Evolutionary conservation across 2,797 vertebrate genomes (phyloP), one percentile per base, ranked within the genome.

Genomic region (Chelidonichthys spinosus): DNA sequence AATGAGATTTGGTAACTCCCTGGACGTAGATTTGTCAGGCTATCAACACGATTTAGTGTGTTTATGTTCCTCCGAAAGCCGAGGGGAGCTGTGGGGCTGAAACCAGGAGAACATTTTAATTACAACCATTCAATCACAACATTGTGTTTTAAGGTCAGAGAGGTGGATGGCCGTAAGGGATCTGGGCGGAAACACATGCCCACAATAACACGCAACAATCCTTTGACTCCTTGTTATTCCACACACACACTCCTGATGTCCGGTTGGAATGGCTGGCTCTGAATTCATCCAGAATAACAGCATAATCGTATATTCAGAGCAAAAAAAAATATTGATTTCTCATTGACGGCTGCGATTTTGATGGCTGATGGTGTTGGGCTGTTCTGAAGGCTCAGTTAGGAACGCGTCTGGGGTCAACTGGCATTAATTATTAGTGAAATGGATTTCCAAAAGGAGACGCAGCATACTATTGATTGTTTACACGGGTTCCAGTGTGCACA

Each of bases 111-210:
- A 83, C 84, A 72, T 85, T 91, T 91, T 92, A 92, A 93, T 92
- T 91, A 88, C 89, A 91, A 86, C 88, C 83, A 88, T 89, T 90
- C 90, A 92, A 89, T 94, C 87, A 89, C 76, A 88, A 87, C 88
- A 83, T 85, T 90, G 82, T 87, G 84, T 84, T 88, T 85, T 71
- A 81, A 69, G 89, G 90, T 90, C 85, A 89, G 42, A 68, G 63
- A 82, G 85, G 81, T 83, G 87, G 65, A 42, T 42, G 40, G 71
- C 87, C 73, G n/a, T 50, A 54, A 87, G 87, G 88, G 87, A 81
- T 83, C 68, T 37, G 42, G 42, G 10, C 13, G 42, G 11, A 43
- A 58, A 69, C 37, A 11, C 65, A 63, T 77, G 87, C 86, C 85
- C 86, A 89, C 63, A 88, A 93, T 81, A 93, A 93, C 85, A 92